Conservation (phyloP, 2,113 vertebrate genomes). For the Phaethon lepturus region DNA sequence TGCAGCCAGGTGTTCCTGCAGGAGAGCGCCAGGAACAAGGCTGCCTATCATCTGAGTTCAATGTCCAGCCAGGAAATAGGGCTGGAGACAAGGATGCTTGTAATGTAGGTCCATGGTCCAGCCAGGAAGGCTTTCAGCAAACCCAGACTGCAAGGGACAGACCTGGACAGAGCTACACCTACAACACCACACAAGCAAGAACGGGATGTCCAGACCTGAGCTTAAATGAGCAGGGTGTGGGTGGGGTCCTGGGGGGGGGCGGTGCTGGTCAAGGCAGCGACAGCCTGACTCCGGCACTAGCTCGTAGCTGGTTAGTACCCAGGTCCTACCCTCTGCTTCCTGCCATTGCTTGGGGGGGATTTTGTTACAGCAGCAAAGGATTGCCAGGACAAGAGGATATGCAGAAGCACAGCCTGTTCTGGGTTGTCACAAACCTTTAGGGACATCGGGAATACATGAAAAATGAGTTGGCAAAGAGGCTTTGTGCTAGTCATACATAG, state of each 20-base stretch:
- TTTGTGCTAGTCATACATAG: neutral
- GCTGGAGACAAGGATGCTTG: neutral
- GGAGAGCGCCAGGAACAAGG: neutral
- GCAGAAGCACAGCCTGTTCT: neutral
- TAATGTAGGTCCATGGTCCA: neutral
- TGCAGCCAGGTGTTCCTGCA: neutral
- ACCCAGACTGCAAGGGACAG: accelerated
- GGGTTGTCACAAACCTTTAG: neutral
- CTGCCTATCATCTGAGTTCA: neutral
- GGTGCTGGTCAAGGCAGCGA: neutral
- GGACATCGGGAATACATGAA: neutral
- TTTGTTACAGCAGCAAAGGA: neutral
- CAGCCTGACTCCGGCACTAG: neutral
- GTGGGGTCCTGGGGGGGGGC: neutral
- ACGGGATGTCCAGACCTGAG: neutral
- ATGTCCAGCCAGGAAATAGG: neutral
- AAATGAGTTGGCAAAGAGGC: neutral
- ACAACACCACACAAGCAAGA: accelerated
- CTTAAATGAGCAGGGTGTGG: neutral
- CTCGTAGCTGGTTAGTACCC: neutral
- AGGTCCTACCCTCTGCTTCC: neutral
- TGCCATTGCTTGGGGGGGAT: neutral
- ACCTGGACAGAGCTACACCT: neutral
- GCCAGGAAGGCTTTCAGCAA: neutral
- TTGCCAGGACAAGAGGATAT: neutral